Percentiles rank a stretch among this genome's conserved stretches.
Evolutionary conservation across 2,797 vertebrate genomes (phyloP).

Genomic region (Kryptolebias ocellatus): DNA sequence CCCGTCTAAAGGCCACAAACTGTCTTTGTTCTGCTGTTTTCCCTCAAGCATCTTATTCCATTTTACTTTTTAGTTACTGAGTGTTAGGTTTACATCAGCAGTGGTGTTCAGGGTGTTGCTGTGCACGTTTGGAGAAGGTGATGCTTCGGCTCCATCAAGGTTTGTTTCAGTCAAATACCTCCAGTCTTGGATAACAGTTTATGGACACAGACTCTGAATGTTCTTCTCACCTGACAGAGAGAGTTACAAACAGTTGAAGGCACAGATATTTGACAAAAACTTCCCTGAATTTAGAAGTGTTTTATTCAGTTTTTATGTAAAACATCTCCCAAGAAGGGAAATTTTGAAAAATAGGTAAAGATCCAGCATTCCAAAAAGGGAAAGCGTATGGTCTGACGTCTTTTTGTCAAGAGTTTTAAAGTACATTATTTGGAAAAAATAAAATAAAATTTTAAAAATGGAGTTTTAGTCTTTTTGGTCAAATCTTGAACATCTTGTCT

Average conservation of each 20-base stretch:
- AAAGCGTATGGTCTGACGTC: no score
- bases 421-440: no score
- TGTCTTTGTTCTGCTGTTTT: slow-evolving; percentile 40
- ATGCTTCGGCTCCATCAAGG: slow-evolving; percentile 34
- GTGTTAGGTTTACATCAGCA: slow-evolving; percentile 37
- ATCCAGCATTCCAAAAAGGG: no score
- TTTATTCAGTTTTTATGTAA: no score
- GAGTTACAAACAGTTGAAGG: slow-evolving; percentile 6
- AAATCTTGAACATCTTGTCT: no score
- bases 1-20: slow-evolving; percentile 26
- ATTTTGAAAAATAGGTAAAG: no score
- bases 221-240: slow-evolving; percentile 27
- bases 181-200: slow-evolving; percentile 16
- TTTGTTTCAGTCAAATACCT: slow-evolving; percentile 49
- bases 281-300: no score
- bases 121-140: slow-evolving; percentile 37
- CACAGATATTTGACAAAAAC: not conserved
- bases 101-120: slow-evolving; percentile 14
- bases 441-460: no score
- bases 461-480: no score
- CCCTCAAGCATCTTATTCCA: slow-evolving; percentile 38
- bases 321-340: no score
- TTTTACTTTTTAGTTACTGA: slow-evolving; percentile 38
- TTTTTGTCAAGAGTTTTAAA: no score
- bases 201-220: slow-evolving; percentile 7